Conservation (phyloP, 2,113 vertebrate species). For the Macheiramphus alcinus region DNA sequence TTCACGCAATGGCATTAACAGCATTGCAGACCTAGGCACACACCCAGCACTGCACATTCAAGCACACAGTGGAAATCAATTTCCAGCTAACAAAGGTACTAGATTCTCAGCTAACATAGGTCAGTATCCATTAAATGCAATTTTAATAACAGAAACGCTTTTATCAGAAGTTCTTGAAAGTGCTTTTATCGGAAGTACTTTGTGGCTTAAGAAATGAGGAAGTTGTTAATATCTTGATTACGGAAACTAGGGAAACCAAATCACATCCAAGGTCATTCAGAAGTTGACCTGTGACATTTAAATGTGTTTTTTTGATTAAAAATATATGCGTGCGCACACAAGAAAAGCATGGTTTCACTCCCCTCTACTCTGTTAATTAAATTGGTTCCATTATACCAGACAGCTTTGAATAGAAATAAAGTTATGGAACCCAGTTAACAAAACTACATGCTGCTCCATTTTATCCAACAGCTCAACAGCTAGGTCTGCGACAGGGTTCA, state of each 20-base stretch:
- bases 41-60: neutral
- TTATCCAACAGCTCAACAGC: neutral
- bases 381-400: neutral
- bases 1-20: neutral
- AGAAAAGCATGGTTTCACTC: neutral
- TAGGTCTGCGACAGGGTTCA: neutral
- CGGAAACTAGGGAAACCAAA: neutral
- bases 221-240: neutral
- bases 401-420: neutral
- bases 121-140: neutral
- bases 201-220: neutral
- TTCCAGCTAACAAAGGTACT: neutral
- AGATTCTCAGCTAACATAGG: neutral
- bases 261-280: neutral
- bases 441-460: neutral
- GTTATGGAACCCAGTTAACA: neutral
- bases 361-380: neutral
- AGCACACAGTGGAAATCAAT: neutral
- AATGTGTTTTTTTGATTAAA: neutral
- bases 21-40: neutral
- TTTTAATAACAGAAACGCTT: neutral
- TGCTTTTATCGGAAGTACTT: neutral
- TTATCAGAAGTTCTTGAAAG: neutral
- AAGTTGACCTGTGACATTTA: neutral
- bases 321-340: rapidly evolving